A percentile compares a stretch with the other conserved stretches of the same genome.
These are phyloP conservation scores for Anoplopoma fimbria DNA, from an alignment of 2,113 vertebrate species.

Conservation along the genomic window DNA sequence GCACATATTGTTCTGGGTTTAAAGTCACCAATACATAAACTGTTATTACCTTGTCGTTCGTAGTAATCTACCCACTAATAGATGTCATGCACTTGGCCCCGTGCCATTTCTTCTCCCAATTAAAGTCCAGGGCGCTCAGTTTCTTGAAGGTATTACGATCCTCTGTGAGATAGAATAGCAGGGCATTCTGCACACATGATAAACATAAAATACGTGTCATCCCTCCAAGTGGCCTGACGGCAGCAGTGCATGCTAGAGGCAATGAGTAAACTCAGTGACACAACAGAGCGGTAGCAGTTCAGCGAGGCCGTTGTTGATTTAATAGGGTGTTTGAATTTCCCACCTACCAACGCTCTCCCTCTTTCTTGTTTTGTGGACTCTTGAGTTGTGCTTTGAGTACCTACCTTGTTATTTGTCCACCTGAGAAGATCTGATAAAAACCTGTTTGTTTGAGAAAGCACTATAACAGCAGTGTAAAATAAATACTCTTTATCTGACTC, in stretches of 20 bases:
- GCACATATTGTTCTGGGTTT: constrained; percentile 54
- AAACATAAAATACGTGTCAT: constrained; percentile 61
- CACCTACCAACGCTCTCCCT: not conserved
- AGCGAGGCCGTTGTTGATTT: constrained; percentile 48
- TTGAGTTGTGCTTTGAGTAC: constrained; percentile 14
- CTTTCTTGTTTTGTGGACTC: constrained; percentile 40
- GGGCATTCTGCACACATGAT: constrained; percentile 51
- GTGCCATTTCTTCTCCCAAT: constrained; percentile 34
- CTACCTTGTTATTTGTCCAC: constrained; percentile 31
- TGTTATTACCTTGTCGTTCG: constrained; percentile 48
- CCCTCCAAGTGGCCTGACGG: constrained; percentile 46
- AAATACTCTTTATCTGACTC: constrained; percentile 13
- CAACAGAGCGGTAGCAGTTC: constrained; percentile 15
- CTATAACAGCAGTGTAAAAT: not conserved
- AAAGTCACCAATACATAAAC: constrained; percentile 57
- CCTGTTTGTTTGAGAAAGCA: constrained; percentile 44
- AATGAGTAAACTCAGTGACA: constrained; percentile 63
- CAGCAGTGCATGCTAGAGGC: constrained; percentile 41
- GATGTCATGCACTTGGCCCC: constrained; percentile 65
- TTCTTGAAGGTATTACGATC: constrained; percentile 15
- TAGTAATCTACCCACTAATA: constrained; percentile 64
- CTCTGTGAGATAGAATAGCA: constrained; percentile 18
- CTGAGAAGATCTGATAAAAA: constrained; percentile 45
- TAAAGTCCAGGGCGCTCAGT: not conserved
- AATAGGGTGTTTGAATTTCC: constrained; percentile 58